These are phyloP conservation scores for Sphaerophoria rueppellii DNA, from an alignment of 2,888 invertebrate genomes.

Conservation along the genomic window DNA sequence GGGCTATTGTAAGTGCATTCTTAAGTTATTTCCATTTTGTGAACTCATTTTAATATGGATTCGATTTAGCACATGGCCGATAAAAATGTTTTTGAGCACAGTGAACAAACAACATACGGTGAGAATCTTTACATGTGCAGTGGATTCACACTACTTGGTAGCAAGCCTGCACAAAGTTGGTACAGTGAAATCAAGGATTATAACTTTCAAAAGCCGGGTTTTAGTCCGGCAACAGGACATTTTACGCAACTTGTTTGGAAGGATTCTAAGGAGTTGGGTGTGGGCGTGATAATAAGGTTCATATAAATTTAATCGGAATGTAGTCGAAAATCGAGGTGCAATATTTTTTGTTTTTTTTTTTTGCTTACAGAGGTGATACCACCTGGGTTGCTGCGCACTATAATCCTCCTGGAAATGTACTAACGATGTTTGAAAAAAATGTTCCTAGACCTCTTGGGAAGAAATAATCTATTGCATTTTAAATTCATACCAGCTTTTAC, in stretches of 20 bases:
- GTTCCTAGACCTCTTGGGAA: slow-evolving; percentile 83
- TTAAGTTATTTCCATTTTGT: no score
- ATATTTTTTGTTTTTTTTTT: no score
- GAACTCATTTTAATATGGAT: no score
- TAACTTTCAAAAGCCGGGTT: slow-evolving; percentile 85
- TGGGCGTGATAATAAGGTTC: slow-evolving; percentile 84
- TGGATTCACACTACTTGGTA: slow-evolving; percentile 87
- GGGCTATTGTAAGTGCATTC: slow-evolving; percentile 84
- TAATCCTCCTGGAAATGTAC: slow-evolving; percentile 93
- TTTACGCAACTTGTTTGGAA: slow-evolving; percentile 95
- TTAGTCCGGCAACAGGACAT: slow-evolving; percentile 88
- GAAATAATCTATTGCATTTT: no score
- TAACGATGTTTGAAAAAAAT: slow-evolving; percentile 89
- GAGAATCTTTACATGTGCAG: slow-evolving; percentile 92
- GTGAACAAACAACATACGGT: slow-evolving; percentile 88
- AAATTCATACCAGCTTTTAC: no score
- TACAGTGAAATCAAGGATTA: slow-evolving; percentile 89
- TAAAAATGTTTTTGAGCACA: slow-evolving; percentile 87
- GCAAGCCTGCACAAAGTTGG: slow-evolving; percentile 91
- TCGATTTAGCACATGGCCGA: slow-evolving; percentile 75
- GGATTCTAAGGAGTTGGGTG: slow-evolving; percentile 88
- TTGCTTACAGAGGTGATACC: slow-evolving; percentile 84
- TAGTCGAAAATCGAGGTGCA: not conserved
- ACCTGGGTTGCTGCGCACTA: slow-evolving; percentile 92
- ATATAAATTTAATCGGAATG: not conserved